phyloP scores from a whole-genome alignment of 1,140 invertebrate genomes.

The Drosophila grimshawi region DNA sequence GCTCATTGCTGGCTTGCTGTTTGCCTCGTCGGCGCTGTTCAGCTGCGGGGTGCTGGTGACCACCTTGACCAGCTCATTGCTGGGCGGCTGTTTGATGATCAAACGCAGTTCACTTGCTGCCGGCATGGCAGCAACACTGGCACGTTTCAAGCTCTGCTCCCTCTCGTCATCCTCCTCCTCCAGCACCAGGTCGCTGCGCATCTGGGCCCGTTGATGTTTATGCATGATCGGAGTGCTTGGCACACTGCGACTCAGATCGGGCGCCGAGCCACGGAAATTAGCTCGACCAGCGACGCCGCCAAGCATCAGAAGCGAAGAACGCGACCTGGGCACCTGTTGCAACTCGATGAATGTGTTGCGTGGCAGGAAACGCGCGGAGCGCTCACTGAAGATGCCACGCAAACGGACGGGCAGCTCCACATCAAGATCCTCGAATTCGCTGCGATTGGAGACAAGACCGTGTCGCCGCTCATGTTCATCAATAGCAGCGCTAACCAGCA shows the following conservation, averaged over 20 bases:
- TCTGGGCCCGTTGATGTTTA: constrained; percentile 65
- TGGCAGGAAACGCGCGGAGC: constrained; percentile 83
- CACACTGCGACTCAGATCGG: constrained; percentile 82
- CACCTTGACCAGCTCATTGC: constrained; percentile 68
- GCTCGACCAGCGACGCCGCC: constrained; percentile 28
- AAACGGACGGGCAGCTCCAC: constrained; percentile 84
- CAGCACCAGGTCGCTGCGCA: constrained; percentile 59
- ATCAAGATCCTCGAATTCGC: constrained; percentile 84
- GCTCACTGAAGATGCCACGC: constrained; percentile 85
- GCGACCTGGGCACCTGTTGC: constrained; percentile 84
- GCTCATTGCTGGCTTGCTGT: constrained; percentile 59
- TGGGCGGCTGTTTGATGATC: constrained; percentile 45
- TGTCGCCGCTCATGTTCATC: constrained; percentile 86
- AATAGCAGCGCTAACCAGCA: constrained; percentile 62
- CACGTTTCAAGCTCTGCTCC: constrained; percentile 62
- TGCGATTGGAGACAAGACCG: constrained; percentile 85
- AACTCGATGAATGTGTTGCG: constrained; percentile 85
- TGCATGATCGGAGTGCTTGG: constrained; percentile 76
- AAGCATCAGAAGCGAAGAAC: constrained; percentile 84
- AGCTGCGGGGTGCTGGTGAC: constrained; percentile 56
- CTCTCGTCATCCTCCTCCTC: constrained; percentile 56
- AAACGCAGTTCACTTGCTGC: constrained; percentile 46
- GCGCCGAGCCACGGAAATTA: constrained; percentile 79
- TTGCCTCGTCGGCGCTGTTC: constrained; percentile 58
- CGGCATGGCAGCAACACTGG: constrained; percentile 60